Evolutionary conservation across 2,888 invertebrate species (phyloP).

Genomic region (Cetonia aurata): DNA sequence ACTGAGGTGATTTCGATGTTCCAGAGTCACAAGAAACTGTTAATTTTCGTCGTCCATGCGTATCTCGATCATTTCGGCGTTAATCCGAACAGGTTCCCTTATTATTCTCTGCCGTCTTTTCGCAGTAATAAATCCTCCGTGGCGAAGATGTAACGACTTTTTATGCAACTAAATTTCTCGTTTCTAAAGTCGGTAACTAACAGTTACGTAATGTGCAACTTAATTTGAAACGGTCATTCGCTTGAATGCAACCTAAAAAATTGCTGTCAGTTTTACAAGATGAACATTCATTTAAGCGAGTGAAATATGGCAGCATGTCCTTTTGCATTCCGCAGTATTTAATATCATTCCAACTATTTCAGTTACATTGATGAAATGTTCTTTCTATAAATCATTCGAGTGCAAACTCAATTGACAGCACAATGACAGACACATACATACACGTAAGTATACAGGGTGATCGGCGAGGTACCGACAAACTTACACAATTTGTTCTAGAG

Average conservation of each 20-base stretch:
- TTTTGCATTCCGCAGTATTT: no score
- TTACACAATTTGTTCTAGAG: no score
- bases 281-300: no score
- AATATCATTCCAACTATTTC: no score
- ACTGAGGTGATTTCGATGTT: constrained; percentile 18
- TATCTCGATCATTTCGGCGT: constrained; percentile 20
- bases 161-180: constrained; percentile 1
- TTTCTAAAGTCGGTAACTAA: constrained; percentile 7
- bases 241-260: not conserved
- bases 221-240: constrained; percentile 6
- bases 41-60: constrained; percentile 33
- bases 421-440: no score
- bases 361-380: no score
- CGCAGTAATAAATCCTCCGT: constrained; percentile 22
- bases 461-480: no score
- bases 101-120: constrained; percentile 18
- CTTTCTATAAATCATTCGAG: no score
- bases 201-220: constrained; percentile 4
- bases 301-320: no score
- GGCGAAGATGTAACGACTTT: constrained; percentile 21
- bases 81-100: constrained; percentile 3
- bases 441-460: no score
- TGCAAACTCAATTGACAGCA: no score
- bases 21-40: constrained; percentile 31
- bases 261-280: not conserved